Conservation (phyloP, 2,113 vertebrate species). For the Dolichotis patagonum region DNA sequence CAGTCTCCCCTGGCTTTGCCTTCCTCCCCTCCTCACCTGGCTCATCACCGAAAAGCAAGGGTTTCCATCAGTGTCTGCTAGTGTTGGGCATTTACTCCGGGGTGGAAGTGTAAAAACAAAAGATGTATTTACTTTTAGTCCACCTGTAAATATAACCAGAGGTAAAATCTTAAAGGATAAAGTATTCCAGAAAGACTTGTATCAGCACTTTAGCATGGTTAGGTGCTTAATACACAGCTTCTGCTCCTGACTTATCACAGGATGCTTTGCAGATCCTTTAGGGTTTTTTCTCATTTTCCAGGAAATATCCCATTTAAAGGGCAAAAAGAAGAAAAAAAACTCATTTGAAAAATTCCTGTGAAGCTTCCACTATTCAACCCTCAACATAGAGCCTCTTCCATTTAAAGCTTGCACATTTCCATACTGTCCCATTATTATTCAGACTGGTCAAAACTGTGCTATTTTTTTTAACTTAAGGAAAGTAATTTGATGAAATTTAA, state of each 20-base stretch:
- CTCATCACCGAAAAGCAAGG: neutral
- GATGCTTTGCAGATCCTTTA: neutral
- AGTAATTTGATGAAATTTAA: slow-evolving; percentile 69
- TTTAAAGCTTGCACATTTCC: slow-evolving; percentile 16
- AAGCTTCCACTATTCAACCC: neutral
- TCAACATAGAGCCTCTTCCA: neutral
- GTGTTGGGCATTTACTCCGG: neutral
- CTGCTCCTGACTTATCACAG: slow-evolving; percentile 45
- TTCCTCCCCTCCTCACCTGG: neutral
- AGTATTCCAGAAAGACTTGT: neutral
- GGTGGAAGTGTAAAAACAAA: neutral
- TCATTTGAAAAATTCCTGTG: neutral
- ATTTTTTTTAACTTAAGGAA: slow-evolving; percentile 64
- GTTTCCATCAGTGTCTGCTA: neutral
- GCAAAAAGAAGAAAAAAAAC: neutral
- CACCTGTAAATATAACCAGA: neutral
- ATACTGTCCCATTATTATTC: slow-evolving; percentile 21
- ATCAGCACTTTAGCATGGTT: neutral
- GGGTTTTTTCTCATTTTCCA: slow-evolving; percentile 62
- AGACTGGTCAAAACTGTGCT: neutral
- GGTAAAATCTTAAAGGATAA: slow-evolving; percentile 23
- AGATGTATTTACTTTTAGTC: neutral
- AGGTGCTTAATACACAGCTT: neutral
- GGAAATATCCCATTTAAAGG: slow-evolving; percentile 41
- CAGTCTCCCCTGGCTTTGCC: neutral